Evolutionary conservation across 2,888 invertebrate genomes (phyloP), one percentile per base, ranked within the genome.

Genomic region (Nudaria mundana): DNA sequence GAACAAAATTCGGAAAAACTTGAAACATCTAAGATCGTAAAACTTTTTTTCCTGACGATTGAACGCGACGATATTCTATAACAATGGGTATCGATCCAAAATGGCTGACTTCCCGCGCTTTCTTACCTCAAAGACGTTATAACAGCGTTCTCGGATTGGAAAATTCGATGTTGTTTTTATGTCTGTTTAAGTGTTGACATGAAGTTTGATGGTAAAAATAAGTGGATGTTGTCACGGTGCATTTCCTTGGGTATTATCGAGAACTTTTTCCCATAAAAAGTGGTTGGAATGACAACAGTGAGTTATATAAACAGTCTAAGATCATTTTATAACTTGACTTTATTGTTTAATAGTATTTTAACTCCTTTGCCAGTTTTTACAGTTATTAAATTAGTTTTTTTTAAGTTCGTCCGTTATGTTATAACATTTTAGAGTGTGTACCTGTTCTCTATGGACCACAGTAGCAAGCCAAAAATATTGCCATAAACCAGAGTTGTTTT

Each of bases 31-130:
- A 52, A 40, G 29, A 30, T 46, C 54, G 57, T 50, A 57, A 60
- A 68, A 59, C 57, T 71, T 72, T 69, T 63, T 55, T 56, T 37
- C 42, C 53, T 55, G 52, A 58, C 71, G 63, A 73, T 71, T 71
- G 66, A 69, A 62, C 66, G 38, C 59, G 41, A 54, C 52, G 64
- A 60, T 64, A 66, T 52, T 30, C 60, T 56, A 48, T 60, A 55
- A 70, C 66, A 69, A 68, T 63, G 53, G 57, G 39, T 48, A 56
- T 61, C 60, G 52, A 67, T 62, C 55, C 62, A 69, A 71, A 60
- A 73, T 72, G 74, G 71, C 67, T 52, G 56, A 41, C 37, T 55
- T 69, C 74, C 71, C 74, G 66, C 69, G 69, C 65, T 67, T 66
- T 73, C 68, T 63, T 66, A 57, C 52, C 65, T 63, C 68, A 66